Percentiles rank a stretch among this genome's conserved stretches.
These are phyloP conservation scores for Axea sp. DNA, from an alignment of 2,888 invertebrate genomes.

Conservation along the genomic window DNA sequence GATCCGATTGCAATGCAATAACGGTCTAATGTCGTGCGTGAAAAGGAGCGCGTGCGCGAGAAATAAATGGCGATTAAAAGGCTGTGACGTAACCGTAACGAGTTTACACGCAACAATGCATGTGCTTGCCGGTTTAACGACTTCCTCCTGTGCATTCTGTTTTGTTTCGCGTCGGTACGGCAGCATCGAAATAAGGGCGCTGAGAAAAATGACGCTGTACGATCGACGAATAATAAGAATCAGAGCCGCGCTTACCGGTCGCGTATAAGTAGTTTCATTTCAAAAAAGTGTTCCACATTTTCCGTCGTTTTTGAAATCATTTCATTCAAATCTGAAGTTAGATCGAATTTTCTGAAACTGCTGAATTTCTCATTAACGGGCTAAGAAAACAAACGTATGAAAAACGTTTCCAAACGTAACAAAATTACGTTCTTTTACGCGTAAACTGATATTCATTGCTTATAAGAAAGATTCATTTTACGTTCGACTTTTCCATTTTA, in stretches of 20 bases:
- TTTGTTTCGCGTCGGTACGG: slow-evolving; percentile 23
- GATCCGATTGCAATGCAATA: slow-evolving; percentile 5
- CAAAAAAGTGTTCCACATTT: too few species aligned
- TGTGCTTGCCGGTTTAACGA: slow-evolving; percentile 21
- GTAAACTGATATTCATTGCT: too few species aligned
- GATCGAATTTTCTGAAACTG: too few species aligned
- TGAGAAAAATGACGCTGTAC: slow-evolving; percentile 1
- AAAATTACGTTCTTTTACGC: too few species aligned
- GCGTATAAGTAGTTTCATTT: too few species aligned
- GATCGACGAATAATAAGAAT: slow-evolving; percentile 25
- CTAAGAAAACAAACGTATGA: too few species aligned
- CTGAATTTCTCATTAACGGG: too few species aligned
- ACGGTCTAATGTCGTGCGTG: slow-evolving; percentile 20
- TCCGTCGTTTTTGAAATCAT: too few species aligned
- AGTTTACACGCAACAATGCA: slow-evolving; percentile 36
- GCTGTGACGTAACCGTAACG: slow-evolving; percentile 27
- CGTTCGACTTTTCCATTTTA: too few species aligned
- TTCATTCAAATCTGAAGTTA: too few species aligned
- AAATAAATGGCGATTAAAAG: slow-evolving; percentile 20
- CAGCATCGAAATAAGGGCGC: not conserved
- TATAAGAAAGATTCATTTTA: too few species aligned
- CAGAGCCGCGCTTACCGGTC: slow-evolving; percentile 17
- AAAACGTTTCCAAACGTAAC: too few species aligned
- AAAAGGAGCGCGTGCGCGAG: slow-evolving; percentile 10
- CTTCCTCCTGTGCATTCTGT: slow-evolving; percentile 28